Conservation (phyloP, 2,113 vertebrate species). For the Coptodon rendalli region DNA sequence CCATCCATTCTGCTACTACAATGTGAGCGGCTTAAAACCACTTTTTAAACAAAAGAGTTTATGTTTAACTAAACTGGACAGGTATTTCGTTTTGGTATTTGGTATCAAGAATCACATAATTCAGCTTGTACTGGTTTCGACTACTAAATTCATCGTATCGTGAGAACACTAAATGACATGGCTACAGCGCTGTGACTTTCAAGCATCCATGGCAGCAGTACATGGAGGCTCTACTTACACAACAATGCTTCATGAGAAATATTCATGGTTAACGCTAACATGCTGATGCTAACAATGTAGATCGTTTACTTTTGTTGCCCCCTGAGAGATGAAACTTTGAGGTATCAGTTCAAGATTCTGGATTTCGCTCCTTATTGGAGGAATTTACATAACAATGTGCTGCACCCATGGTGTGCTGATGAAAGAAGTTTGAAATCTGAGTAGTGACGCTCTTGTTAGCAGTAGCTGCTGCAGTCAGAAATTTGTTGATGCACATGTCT, state of each 20-base stretch:
- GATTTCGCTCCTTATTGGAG: not conserved
- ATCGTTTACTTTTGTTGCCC: not conserved
- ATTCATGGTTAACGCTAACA: not conserved
- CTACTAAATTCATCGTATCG: not conserved
- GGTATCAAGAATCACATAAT: not conserved
- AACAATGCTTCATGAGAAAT: not conserved
- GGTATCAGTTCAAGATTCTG: not conserved
- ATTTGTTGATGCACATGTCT: not conserved
- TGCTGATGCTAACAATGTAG: not conserved
- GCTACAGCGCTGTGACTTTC: not conserved
- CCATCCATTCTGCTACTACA: not conserved
- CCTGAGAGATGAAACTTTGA: not conserved
- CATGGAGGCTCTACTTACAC: not conserved
- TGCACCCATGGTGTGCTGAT: not conserved
- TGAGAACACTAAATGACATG: not conserved
- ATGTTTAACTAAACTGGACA: not conserved
- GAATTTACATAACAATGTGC: not conserved
- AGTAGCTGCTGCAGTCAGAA: not conserved
- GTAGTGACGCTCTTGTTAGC: not conserved
- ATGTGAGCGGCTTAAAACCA: not conserved
- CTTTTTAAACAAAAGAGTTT: not conserved
- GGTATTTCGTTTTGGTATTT: not conserved
- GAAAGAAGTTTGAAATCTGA: not conserved
- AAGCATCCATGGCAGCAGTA: not conserved
- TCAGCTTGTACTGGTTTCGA: fast-evolving